A percentile compares a stretch with the other conserved stretches of the same genome.
These are phyloP conservation scores for Plestiodon gilberti DNA, from an alignment of 2,113 vertebrate genomes.

Conservation along the genomic window DNA sequence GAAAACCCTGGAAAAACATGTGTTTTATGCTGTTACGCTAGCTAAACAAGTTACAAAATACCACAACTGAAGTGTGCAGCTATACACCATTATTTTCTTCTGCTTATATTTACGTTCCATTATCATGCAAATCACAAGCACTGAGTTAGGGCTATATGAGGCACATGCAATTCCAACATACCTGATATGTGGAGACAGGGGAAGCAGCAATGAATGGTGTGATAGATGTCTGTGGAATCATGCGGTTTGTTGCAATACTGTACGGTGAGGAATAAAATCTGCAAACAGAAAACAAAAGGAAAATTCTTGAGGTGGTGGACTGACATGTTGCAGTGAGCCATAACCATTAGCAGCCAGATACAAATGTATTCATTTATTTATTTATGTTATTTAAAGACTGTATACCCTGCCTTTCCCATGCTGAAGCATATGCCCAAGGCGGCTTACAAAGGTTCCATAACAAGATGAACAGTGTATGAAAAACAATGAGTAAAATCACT, in stretches of 20 bases:
- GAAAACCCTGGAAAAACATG: background rate
- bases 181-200: conserved; percentile 98
- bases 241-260: conserved; percentile 98
- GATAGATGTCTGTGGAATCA: conserved; percentile 98
- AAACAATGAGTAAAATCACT: no score
- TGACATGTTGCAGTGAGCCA: conserved; percentile 44
- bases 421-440: no score
- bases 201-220: conserved; percentile 98
- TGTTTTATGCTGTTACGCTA: conserved; percentile 17
- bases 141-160: conserved; percentile 30
- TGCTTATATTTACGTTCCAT: conserved; percentile 31
- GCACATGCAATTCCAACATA: conserved; percentile 74
- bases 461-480: no score
- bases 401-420: no score
- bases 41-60: conserved; percentile 37
- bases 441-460: no score
- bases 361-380: no score
- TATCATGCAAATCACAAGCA: conserved; percentile 47
- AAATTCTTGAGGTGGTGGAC: conserved; percentile 61
- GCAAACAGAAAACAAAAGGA: conserved; percentile 76
- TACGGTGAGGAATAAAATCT: conserved; percentile 99
- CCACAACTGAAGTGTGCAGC: conserved; percentile 18
- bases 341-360: background rate
- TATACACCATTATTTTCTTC: conserved; percentile 16
- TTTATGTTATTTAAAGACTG: no score